Conservation (phyloP, 2,797 vertebrate genomes). For the Channallabes apus region DNA sequence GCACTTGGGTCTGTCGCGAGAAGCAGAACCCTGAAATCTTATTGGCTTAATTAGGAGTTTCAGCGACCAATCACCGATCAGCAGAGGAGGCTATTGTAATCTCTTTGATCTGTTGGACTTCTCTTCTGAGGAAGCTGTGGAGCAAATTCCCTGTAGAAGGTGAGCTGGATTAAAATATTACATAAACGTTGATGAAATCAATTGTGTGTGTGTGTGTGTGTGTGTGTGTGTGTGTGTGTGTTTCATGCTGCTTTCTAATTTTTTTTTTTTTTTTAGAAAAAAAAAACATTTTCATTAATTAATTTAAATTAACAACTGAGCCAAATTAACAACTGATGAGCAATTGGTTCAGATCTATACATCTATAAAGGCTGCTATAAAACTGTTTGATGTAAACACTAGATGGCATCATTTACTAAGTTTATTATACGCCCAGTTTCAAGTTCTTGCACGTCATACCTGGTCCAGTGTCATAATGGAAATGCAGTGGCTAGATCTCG, state of each 20-base stretch:
- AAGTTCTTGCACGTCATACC: not conserved
- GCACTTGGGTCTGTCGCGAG: conserved; percentile 31
- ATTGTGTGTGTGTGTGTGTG: conserved; percentile 9
- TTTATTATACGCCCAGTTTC: not conserved
- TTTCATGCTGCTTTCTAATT: not conserved
- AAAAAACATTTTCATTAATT: not conserved
- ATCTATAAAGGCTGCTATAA: not conserved
- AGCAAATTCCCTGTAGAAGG: conserved; percentile 25
- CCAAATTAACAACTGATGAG: not conserved
- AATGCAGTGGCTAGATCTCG: not conserved
- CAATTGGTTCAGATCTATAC: not conserved
- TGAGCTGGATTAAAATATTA: conserved; percentile 24
- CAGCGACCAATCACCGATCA: conserved; percentile 16
- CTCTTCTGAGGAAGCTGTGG: conserved; percentile 12
- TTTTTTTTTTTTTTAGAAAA: too few species aligned
- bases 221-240: conserved; percentile 6
- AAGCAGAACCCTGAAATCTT: conserved; percentile 16
- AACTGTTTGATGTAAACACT: conserved; percentile 21
- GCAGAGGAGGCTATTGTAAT: not conserved
- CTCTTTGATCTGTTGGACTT: conserved; percentile 20
- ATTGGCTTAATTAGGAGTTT: conserved; percentile 50
- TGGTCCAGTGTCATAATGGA: not conserved
- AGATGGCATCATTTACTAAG: conserved; percentile 37
- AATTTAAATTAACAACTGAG: not conserved
- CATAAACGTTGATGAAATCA: not conserved